These are phyloP conservation scores for Oscheius myriophilus DNA, from an alignment of 2,888 invertebrate genomes.

Conservation along the genomic window DNA sequence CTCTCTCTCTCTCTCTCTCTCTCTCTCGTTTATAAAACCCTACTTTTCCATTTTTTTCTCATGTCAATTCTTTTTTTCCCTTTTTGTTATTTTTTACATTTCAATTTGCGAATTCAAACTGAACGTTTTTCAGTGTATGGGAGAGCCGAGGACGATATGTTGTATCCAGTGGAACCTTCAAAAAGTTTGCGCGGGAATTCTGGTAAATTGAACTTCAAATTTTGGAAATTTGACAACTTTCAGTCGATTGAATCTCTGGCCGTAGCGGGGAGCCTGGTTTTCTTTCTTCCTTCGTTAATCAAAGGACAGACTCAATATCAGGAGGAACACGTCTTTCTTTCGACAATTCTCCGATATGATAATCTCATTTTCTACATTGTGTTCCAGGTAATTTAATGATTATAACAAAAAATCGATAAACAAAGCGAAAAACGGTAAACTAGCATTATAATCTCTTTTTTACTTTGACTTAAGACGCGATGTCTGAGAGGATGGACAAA, in stretches of 20 bases:
- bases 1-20: too few species aligned
- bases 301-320: slow-evolving; percentile 15
- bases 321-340: background rate
- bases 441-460: too few species aligned
- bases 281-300: slow-evolving; percentile 19
- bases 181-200: slow-evolving; percentile 1
- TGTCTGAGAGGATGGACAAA: too few species aligned
- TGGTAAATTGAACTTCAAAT: slow-evolving; percentile 4
- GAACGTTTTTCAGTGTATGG: slow-evolving; percentile 19
- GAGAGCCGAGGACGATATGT: slow-evolving; percentile 15
- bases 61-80: too few species aligned
- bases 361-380: slow-evolving; percentile 17
- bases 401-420: background rate
- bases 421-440: background rate
- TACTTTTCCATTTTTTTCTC: too few species aligned
- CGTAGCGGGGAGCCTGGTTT: slow-evolving; percentile 5
- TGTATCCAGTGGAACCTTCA: slow-evolving; percentile 22
- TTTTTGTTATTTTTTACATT: too few species aligned
- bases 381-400: slow-evolving; percentile 9
- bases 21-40: too few species aligned
- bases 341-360: slow-evolving; percentile 12
- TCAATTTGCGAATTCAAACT: too few species aligned
- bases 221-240: background rate
- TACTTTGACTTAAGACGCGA: too few species aligned
- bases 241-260: slow-evolving; percentile 10